Conservation (phyloP, 2,888 invertebrate species). For the Bedellia somnulentella region DNA sequence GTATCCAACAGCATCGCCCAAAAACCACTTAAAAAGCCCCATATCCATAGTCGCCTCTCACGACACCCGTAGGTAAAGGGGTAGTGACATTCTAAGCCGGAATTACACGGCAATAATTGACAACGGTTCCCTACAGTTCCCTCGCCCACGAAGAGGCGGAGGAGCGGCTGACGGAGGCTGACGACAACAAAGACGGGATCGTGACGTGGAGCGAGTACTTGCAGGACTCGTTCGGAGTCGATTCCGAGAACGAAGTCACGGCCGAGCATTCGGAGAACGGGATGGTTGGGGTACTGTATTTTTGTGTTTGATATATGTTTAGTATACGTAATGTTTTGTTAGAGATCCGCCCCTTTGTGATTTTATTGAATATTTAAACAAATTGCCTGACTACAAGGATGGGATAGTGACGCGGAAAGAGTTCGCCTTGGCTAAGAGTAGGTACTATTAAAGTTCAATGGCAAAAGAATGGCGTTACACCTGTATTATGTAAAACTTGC, state of each 20-base stretch:
- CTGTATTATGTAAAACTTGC: too few species aligned
- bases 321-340: neutral
- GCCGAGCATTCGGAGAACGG: constrained; percentile 55
- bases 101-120: neutral
- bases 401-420: too few species aligned
- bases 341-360: too few species aligned
- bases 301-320: neutral
- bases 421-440: too few species aligned
- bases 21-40: neutral
- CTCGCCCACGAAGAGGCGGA: constrained; percentile 84
- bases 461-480: too few species aligned
- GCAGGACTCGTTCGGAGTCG: constrained; percentile 83
- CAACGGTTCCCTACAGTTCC: constrained; percentile 63
- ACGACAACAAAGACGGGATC: constrained; percentile 77
- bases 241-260: constrained; percentile 58
- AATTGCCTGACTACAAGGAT: too few species aligned
- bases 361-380: too few species aligned
- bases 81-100: neutral
- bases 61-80: too few species aligned
- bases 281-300: constrained; percentile 21
- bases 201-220: constrained; percentile 91
- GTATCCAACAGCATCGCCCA: too few species aligned
- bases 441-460: too few species aligned
- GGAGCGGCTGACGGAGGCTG: constrained; percentile 84
- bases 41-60: neutral